Base-by-base conservation (phyloP, 2,797 vertebrate genomes). In the Syngnathus acus region DNA sequence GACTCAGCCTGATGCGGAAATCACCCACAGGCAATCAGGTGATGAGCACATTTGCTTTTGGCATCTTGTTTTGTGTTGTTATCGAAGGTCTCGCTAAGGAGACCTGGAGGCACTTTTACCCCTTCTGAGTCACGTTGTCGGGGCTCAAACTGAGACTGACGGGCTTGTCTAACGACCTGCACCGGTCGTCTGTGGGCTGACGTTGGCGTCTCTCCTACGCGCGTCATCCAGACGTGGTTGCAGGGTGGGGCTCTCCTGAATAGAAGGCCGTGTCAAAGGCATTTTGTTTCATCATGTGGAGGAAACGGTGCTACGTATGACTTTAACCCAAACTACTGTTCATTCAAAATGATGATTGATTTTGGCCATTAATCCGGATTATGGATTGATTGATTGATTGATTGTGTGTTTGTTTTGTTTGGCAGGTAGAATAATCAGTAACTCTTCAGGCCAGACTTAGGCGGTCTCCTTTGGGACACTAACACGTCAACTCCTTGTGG, bases 321-420 rank as follows among this genome's bases (percentile, higher is more conserved):
- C 4, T 32, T 32, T 4, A 32, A 32, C 55, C 5, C 26, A 17
- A 37, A 61, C 39, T 42, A 23, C 21, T 61, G 38, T 61, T 42
- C 9, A 21, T n/a, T 32, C 17, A 40, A n/a, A 17, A 23, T 8
- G 16, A n/a, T 40, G 8, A 40, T 60, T 60, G 32, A 23, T 17
- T 7, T 38, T 11, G 26, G 58, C 16, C 58, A 39, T 37, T 26
- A 26, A 26, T 23, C 9, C 9, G 26, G 55, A 57, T 57, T 57
- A 57, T 57, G 16, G 21, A 45, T 26, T 43, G 42, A 32, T 2
- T 65, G 39, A 51, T 37, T 65, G 13, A 45, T 26, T 26, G 26
- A 26, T 26, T 83, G 65, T 90, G 67, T 87, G 70, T 90, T 79
- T 91, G 73, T 77, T 89, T 85, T 90, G 81, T 90, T 86, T 83